Evolutionary conservation across 2,888 invertebrate genomes (phyloP).

Genomic region (Trichogramma evanescens): DNA sequence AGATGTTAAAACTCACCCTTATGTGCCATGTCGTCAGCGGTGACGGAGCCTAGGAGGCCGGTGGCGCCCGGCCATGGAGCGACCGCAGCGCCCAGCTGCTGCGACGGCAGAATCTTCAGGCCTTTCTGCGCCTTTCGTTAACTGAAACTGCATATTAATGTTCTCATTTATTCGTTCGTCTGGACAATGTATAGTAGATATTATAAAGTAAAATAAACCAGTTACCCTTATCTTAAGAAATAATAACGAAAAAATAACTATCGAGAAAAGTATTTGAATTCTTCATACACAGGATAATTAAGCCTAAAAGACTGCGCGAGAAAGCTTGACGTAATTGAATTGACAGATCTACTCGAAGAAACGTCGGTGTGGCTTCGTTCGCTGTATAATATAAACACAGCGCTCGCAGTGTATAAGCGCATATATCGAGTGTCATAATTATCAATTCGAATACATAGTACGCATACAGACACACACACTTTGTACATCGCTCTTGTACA

Average conservation of each 20-base stretch:
- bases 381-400: background rate
- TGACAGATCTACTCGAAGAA: too few relatives aligned
- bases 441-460: slow-evolving; percentile 27
- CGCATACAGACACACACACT: slow-evolving; percentile 28
- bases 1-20: slow-evolving; percentile 60
- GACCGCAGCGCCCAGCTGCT: slow-evolving; percentile 71
- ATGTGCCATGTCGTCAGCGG: slow-evolving; percentile 78
- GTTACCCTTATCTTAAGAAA: too few relatives aligned
- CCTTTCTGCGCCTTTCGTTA: slow-evolving; percentile 42
- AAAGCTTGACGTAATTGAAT: background rate
- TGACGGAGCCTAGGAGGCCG: slow-evolving; percentile 52
- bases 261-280: background rate
- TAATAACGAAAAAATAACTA: background rate
- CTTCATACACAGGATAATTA: background rate
- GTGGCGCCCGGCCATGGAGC: slow-evolving; percentile 76
- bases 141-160: slow-evolving; percentile 30
- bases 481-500: slow-evolving; percentile 15
- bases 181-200: too few relatives aligned
- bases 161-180: background rate
- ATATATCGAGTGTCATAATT: slow-evolving; percentile 42
- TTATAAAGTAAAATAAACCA: too few relatives aligned
- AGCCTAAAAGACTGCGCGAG: background rate
- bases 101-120: slow-evolving; percentile 68
- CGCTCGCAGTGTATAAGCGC: background rate
- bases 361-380: too few relatives aligned